These are phyloP conservation scores for Mirza zaza DNA, from an alignment of 2,113 vertebrate genomes.

Conservation along the genomic window DNA sequence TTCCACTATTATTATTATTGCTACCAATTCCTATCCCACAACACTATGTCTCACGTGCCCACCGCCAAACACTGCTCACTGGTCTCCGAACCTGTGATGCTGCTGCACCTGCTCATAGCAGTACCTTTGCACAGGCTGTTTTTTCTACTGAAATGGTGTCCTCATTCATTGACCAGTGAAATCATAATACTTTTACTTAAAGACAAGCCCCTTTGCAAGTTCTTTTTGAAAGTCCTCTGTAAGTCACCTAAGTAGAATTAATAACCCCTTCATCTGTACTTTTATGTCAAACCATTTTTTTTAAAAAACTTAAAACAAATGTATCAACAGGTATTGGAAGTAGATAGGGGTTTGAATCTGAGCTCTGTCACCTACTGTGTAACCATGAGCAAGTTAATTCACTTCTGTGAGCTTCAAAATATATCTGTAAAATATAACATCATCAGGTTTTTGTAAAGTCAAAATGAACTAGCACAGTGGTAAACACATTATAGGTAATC, in stretches of 20 bases:
- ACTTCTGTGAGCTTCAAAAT: neutral
- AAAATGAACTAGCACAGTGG: neutral
- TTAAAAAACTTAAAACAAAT: neutral
- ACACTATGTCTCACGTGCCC: neutral
- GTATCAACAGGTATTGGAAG: neutral
- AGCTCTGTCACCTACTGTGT: neutral
- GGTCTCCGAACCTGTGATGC: neutral
- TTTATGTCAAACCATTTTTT: neutral
- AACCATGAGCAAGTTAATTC: neutral
- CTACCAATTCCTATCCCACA: neutral
- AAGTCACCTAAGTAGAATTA: neutral
- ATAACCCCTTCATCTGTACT: neutral
- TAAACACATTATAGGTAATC: neutral
- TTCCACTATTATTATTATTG: neutral
- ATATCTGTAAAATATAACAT: neutral
- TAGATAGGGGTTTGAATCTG: neutral
- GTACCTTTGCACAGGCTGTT: neutral
- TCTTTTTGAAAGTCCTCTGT: neutral
- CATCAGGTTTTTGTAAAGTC: neutral
- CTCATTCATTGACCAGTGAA: neutral
- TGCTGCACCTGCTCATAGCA: fast-evolving
- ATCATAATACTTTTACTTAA: neutral
- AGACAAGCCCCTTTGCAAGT: neutral
- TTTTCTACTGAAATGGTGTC: no score
- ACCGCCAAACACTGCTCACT: fast-evolving